Base-by-base conservation (phyloP, 1,140 invertebrate genomes). In the Cydia fagiglandana region DNA sequence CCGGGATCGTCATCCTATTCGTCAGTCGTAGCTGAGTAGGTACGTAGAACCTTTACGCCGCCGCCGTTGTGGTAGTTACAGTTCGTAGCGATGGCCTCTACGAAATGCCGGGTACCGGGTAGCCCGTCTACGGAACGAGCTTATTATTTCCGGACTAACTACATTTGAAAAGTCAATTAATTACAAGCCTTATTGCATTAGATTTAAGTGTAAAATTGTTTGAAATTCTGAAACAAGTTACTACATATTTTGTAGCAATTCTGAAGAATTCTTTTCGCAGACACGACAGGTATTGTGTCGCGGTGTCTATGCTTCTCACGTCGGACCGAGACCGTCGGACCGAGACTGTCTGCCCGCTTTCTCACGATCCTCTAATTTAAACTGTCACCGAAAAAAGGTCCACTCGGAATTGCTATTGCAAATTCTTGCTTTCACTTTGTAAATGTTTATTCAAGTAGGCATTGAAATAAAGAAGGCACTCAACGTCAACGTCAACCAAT, bases 281-380 rank as follows among this genome's bases (percentile, higher is more conserved):
- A 61, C 20, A 61, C 30, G 66, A 70, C 66, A 70, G 66, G n/a
- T 70, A 70, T 70, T 70, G 66, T 70, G 30, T 70, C n/a, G 66
- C 34, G 38, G n/a, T 70, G 66, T 70, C 66, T 17, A 70, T 17
- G 66, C 66, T 70, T 38, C 34, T 70, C 66, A 70, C 66, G 38
- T 70, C 66, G 66, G 66, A 70, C n/a, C 15, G 30, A 68, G 30
- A 68, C 24, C 17, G 66, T 70, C 66, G 66, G 66, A 70, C n/a
- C 15, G 30, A 68, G 30, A 68, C 24, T 38, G 66, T 70, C 66
- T 38, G 66, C 34, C 20, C 66, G 34, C 34, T 70, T 70, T 70
- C 66, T 70, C 34, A 41, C 38, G 66, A 70, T n/a, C 34, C 66
- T 70, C 34, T 70, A 70, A 70, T 70, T 70, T 45, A 45, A 70